Evolutionary conservation across 2,888 invertebrate species (phyloP), one percentile per base, ranked within the genome.

Genomic region (Trichogramma dendrolimi): DNA sequence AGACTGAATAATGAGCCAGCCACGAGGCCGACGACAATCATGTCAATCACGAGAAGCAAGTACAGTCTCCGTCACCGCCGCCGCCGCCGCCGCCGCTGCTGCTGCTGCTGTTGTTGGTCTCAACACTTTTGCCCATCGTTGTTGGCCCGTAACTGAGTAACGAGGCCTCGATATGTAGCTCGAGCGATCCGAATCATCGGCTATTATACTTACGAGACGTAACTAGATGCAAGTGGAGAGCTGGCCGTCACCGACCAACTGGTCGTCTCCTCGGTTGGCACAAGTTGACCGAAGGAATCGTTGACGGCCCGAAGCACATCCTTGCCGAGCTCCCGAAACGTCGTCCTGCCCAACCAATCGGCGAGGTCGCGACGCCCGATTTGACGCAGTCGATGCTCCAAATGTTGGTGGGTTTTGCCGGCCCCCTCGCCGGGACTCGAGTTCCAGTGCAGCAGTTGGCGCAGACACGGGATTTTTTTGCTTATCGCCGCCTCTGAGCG

Each of bases 391-490:
- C 86, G 81, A 50, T 81, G 82, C 53, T 80, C 80, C 8, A 87
- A 68, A 10, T 80, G 71, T 69, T 83, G 83, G 67, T 87, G 87
- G 4, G 83, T 83, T 72, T 83, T 82, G 0, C 83, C 83, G 69
- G 75, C 80, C 3, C 86, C 87, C 74, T 84, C 83, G 63, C 73
- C 44, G 1, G 71, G 71, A 6, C 75, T 72, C 4, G 78, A 78
- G 60, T 85, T 85, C 86, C 87, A 88, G 69, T 84, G 82, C 0
- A 84, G 69, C 2, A 88, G 76, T 6, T 85, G 80, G 14, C 82
- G 76, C 4, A 86, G 71, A 67, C 88, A 88, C 1, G 84, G 73
- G 1, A 82, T 71, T 54, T 83, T 81, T 68, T 80, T 77, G 10
- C 48, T 48, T 48, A n/a, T 14, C 48, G 5, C 11, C 11, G 8